These are phyloP conservation scores for Antechinus stuartii DNA, from an alignment of 2,113 vertebrate species.

Conservation along the genomic window DNA sequence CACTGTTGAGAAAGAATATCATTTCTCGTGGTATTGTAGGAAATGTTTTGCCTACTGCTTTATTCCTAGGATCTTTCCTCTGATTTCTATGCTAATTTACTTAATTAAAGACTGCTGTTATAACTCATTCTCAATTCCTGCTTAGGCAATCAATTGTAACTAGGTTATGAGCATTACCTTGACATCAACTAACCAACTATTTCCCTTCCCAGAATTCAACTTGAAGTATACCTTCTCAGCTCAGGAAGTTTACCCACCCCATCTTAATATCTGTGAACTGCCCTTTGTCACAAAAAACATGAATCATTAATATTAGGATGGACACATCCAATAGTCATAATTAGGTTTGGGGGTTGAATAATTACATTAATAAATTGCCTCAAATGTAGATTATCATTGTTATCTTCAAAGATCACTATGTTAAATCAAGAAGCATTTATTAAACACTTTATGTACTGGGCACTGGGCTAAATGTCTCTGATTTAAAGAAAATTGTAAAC, in stretches of 20 bases:
- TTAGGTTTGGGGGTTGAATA: not conserved
- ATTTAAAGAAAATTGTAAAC: not conserved
- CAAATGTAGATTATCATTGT: not conserved
- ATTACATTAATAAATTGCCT: not conserved
- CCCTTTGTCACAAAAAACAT: not conserved
- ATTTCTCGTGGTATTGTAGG: not conserved
- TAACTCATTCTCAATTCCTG: not conserved
- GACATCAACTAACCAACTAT: not conserved
- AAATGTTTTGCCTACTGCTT: not conserved
- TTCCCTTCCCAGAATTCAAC: not conserved
- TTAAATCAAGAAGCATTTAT: not conserved
- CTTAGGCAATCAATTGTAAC: not conserved
- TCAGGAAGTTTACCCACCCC: too few species aligned
- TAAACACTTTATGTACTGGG: not conserved
- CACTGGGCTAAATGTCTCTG: not conserved
- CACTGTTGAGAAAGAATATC: not conserved
- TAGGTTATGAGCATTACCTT: not conserved
- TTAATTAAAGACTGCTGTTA: not conserved
- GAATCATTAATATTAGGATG: not conserved
- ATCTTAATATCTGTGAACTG: not conserved
- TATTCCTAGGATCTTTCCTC: not conserved
- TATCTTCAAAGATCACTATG: not conserved
- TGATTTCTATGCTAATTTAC: not conserved
- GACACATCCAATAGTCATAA: not conserved
- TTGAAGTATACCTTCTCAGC: not conserved